phyloP scores from a whole-genome alignment of 2,797 vertebrate genomes.

The Pteropus rufus region DNA sequence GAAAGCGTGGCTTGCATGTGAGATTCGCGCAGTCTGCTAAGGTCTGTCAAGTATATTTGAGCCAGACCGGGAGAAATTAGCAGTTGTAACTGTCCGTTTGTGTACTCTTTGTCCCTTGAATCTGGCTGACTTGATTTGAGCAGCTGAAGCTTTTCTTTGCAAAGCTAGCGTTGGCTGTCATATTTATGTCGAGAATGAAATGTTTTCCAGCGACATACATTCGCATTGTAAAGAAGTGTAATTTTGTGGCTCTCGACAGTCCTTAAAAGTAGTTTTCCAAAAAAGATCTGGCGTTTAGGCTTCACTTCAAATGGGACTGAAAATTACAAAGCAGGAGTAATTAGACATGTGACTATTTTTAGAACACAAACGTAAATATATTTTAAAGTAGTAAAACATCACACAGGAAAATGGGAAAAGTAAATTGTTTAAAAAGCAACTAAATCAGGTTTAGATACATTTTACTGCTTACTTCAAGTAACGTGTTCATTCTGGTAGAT shows the following conservation, averaged over 20 bases:
- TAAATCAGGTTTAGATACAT: neutral
- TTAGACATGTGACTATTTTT: constrained; percentile 76
- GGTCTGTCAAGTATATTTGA: constrained; percentile 48
- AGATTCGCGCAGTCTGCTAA: neutral
- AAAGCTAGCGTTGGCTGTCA: neutral
- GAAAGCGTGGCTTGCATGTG: neutral
- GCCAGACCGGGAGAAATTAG: neutral
- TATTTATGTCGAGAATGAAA: constrained; percentile 59
- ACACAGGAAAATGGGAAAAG: neutral
- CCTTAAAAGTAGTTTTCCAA: constrained; percentile 71
- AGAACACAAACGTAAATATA: constrained; percentile 60
- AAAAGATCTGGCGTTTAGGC: constrained; percentile 68
- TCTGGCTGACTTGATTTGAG: constrained; percentile 3
- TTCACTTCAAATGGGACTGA: constrained; percentile 68
- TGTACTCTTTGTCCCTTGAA: neutral
- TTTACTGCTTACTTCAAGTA: neutral
- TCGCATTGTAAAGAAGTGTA: constrained; percentile 53
- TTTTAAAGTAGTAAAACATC: constrained; percentile 61
- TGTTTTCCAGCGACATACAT: constrained; percentile 46
- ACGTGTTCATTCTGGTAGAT: constrained; percentile 12
- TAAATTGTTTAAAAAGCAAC: constrained; percentile 48
- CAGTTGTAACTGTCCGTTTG: neutral
- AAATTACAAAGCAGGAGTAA: constrained; percentile 66
- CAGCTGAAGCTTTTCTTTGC: constrained; percentile 60
- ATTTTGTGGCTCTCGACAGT: constrained; percentile 71